Evolutionary conservation across 2,888 invertebrate species (phyloP), one percentile per base, ranked within the genome.

Genomic region (Cinara cedri): DNA sequence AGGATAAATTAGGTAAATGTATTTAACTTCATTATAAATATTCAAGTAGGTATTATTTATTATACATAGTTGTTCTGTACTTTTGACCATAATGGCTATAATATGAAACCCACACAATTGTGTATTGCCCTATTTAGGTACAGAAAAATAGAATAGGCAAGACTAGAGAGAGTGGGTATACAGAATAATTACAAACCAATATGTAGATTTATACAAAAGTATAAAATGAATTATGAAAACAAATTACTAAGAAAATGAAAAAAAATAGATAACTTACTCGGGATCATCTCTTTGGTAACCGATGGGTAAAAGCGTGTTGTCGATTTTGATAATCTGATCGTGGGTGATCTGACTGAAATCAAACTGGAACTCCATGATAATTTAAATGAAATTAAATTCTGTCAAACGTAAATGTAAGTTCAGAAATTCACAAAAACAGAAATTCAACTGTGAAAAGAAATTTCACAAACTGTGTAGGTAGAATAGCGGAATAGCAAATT

Each of bases 321-420:
- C 78, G 42, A 78, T 78, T 70, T 78, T 78, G 42, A 78, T n/a
- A 13, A 78, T 78, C 34, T 70, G 49, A 19, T 70, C 49, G 34
- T 42, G 68, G 34, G 78, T 60, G 16, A 78, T 62, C 1, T 42
- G 26, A 9, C 78, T 70, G 13, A 78, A 24, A 70, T 78, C 78
- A 1, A 51, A 51, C 19, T 78, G 78, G 24, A 78, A 78, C 9
- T 78, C 78, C 78, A 78, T 78, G 57, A 14, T 55, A 13, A 2
- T 34, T 34, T 34, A 4, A 34, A 34, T 34, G 34, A 6, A 34
- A n/a, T n/a, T n/a, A n/a, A n/a, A n/a, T n/a, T n/a, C n/a, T 34
- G 34, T 34, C 34, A 6, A 34, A 34, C 34, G 34, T 34, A 34
- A 34, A 34, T 6, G 34, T 34, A 6, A 3, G 34, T 34, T 34